These are phyloP conservation scores for Gastrophryne carolinensis DNA, from an alignment of 2,797 vertebrate genomes.

Conservation along the genomic window DNA sequence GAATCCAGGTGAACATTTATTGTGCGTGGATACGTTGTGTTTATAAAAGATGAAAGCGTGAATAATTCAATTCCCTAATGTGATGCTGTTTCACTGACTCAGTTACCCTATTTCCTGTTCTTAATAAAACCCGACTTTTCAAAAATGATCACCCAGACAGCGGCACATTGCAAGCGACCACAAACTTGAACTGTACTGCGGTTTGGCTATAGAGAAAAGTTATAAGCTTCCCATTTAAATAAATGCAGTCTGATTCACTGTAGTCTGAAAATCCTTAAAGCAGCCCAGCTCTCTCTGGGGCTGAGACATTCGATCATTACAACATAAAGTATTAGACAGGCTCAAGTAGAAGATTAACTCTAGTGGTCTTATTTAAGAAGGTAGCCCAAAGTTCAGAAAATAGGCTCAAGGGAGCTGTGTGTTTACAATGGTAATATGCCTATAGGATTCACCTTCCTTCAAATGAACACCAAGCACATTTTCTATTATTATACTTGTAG, in stretches of 20 bases:
- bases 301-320: too few relatives aligned
- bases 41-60: constrained; percentile 16
- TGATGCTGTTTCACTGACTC: neutral
- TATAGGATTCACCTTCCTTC: too few relatives aligned
- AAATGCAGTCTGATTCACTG: neutral
- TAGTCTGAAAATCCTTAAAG: neutral
- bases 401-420: too few relatives aligned
- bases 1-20: constrained; percentile 55
- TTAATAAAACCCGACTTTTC: neutral
- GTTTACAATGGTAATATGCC: too few relatives aligned
- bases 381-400: too few relatives aligned
- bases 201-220: neutral
- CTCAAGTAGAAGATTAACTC: too few relatives aligned
- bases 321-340: too few relatives aligned
- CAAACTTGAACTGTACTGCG: neutral
- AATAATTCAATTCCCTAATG: neutral
- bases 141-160: neutral
- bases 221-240: neutral
- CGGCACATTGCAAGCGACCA: neutral
- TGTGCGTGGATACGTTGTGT: constrained; percentile 34
- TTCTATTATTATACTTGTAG: too few relatives aligned
- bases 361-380: too few relatives aligned
- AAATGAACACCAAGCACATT: too few relatives aligned
- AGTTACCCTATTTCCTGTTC: constrained; percentile 21
- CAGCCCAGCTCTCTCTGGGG: neutral